phyloP scores from a whole-genome alignment of 1,140 invertebrate species.

The Nomia melanderi region DNA sequence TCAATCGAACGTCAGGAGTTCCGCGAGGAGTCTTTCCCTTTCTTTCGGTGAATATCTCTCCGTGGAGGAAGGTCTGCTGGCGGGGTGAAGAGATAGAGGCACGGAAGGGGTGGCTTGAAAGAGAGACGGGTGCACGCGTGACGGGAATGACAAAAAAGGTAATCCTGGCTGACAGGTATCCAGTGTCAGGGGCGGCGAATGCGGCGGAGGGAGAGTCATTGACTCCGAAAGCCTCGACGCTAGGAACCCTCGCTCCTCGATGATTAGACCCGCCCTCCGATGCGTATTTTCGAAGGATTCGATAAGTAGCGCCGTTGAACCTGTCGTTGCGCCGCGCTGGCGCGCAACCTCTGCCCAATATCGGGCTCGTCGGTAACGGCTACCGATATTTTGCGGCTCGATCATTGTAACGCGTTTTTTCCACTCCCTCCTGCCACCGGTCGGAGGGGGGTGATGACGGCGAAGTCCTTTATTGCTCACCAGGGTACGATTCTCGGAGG shows the following conservation, averaged over 20 bases:
- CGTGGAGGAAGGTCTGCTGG: background rate
- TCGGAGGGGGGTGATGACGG: background rate
- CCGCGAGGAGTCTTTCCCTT: background rate
- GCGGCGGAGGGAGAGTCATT: constrained; percentile 63
- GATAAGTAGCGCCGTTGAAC: background rate
- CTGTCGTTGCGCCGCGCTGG: too few species aligned
- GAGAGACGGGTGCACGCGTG: constrained; percentile 71
- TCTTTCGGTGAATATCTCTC: constrained; percentile 12
- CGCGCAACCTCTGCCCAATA: too few species aligned
- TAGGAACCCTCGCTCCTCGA: constrained; percentile 48
- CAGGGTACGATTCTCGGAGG: background rate
- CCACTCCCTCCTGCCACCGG: too few species aligned
- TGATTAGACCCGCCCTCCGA: constrained; percentile 62
- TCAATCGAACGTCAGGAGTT: constrained; percentile 5
- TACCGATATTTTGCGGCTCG: constrained; percentile 33
- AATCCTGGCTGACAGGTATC: constrained; percentile 64
- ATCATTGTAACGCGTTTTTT: constrained; percentile 20
- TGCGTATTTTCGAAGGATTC: constrained; percentile 12
- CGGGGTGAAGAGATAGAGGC: background rate
- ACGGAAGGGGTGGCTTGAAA: background rate
- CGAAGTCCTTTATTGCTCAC: background rate
- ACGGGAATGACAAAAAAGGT: constrained; percentile 75
- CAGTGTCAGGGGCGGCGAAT: constrained; percentile 56
- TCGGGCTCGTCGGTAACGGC: too few species aligned
- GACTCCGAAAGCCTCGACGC: constrained; percentile 62